Evolutionary conservation across 2,888 invertebrate genomes (phyloP).

Genomic region (Odontomyia ornata): DNA sequence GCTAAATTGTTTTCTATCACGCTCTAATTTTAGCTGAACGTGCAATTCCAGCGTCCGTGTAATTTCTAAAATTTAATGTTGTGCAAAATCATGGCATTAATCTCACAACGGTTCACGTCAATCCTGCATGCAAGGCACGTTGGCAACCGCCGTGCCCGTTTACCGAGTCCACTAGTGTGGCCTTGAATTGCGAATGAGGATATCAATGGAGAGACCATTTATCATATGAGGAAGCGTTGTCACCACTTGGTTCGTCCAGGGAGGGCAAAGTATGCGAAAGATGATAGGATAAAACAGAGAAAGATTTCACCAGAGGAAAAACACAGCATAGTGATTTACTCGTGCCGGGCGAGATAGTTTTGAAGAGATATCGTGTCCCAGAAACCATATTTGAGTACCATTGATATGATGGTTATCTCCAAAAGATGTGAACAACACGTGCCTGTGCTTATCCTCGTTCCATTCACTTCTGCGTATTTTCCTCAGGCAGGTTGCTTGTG

Average conservation of each 20-base stretch:
- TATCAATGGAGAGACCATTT: not conserved
- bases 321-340: not conserved
- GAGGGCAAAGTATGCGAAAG: not conserved
- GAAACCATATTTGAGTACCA: too few species aligned
- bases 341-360: not conserved
- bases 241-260: not conserved
- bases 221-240: conserved; percentile 11
- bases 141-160: not conserved
- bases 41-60: not conserved
- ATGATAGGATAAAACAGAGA: not conserved
- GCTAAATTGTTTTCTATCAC: not conserved
- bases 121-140: not conserved
- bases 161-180: not conserved
- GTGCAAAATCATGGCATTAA: not conserved
- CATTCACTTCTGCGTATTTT: too few species aligned
- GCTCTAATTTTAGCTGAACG: not conserved
- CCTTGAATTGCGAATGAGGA: too few species aligned
- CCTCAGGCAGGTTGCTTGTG: too few species aligned
- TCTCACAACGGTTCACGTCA: not conserved
- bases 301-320: not conserved
- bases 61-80: not conserved
- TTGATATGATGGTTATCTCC: too few species aligned
- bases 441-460: too few species aligned
- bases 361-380: not conserved
- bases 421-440: too few species aligned